Evolutionary conservation across 2,797 vertebrate species (phyloP).

Genomic region (Manis javanica): DNA sequence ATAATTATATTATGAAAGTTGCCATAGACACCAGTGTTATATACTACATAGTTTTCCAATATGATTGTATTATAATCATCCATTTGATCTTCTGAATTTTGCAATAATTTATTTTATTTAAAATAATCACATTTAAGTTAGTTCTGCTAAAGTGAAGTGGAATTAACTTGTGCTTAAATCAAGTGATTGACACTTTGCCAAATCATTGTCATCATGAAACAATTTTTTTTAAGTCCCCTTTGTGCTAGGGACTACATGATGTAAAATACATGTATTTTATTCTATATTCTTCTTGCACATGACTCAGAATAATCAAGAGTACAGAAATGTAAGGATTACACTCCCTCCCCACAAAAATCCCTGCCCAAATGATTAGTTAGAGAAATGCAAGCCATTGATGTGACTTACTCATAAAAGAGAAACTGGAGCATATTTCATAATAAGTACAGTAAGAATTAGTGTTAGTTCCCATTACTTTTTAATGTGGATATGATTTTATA

Average conservation of each 20-base stretch:
- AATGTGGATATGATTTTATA: not conserved
- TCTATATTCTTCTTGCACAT: not conserved
- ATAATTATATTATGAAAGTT: not conserved
- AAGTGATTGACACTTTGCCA: constrained; percentile 41
- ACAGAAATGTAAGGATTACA: not conserved
- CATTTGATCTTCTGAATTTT: not conserved
- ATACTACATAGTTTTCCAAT: not conserved
- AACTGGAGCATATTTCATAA: not conserved
- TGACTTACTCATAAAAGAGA: not conserved
- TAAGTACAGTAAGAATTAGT: not conserved
- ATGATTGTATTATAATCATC: not conserved
- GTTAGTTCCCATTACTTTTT: not conserved
- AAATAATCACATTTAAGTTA: constrained; percentile 18
- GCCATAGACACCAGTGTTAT: not conserved
- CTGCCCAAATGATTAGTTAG: not conserved
- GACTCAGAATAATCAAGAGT: not conserved
- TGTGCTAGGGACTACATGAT: not conserved
- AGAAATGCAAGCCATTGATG: not conserved
- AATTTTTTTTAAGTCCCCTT: not conserved
- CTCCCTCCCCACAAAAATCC: rapidly evolving
- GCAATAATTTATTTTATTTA: not conserved
- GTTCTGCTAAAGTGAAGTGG: not conserved
- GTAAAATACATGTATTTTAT: not conserved
- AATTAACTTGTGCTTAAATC: constrained; percentile 49
- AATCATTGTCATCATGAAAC: constrained; percentile 45